A percentile compares a stretch with the other conserved stretches of the same genome.
These are phyloP conservation scores for Lymantria dispar DNA, from an alignment of 2,888 invertebrate genomes.

Conservation along the genomic window DNA sequence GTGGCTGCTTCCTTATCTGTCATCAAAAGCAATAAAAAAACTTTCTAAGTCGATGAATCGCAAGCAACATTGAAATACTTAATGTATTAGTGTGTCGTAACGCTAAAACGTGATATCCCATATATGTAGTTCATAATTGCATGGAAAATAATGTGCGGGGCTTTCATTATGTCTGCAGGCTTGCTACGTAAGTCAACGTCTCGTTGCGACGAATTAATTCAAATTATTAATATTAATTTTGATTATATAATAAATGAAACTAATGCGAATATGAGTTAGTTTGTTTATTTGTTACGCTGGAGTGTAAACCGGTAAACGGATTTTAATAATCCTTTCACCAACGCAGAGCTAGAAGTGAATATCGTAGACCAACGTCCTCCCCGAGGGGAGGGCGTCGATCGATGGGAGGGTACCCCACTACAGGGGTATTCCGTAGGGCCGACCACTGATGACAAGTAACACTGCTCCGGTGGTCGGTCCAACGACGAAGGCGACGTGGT, in stretches of 20 bases:
- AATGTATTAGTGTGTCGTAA: slow-evolving; percentile 5
- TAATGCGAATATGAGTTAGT: no score
- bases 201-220: slow-evolving; percentile 33
- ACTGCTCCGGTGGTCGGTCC: no score
- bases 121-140: slow-evolving; percentile 41
- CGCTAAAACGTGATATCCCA: slow-evolving; percentile 30
- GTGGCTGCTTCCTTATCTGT: not conserved
- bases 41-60: not conserved
- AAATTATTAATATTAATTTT: not conserved
- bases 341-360: no score
- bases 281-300: no score
- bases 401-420: no score
- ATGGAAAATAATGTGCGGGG: slow-evolving; percentile 62
- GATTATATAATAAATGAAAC: not conserved
- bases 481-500: no score
- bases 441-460: no score
- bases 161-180: slow-evolving; percentile 62
- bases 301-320: no score
- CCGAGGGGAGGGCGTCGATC: no score
- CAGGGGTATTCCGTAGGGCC: no score
- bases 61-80: not conserved
- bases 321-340: no score
- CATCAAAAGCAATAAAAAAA: not conserved
- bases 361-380: no score
- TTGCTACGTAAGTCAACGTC: slow-evolving; percentile 30